A percentile compares a stretch with the other conserved stretches of the same genome.
Evolutionary conservation across 1,140 invertebrate species (phyloP).

Genomic region (Diorhabda sublineata): DNA sequence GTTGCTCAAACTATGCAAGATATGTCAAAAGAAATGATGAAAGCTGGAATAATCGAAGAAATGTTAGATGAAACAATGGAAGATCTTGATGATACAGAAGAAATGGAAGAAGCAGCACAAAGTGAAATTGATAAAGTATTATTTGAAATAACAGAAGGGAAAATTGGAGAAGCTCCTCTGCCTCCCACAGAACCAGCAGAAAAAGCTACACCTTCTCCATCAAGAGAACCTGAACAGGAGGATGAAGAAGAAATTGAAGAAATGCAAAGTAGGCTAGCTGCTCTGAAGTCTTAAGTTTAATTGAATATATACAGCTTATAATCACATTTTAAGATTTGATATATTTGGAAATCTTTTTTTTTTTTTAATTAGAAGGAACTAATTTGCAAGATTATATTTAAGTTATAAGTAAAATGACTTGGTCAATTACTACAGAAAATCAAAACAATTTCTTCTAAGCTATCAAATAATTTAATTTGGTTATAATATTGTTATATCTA

Average conservation of each 20-base stretch:
- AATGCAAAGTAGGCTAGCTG: conserved; percentile 80
- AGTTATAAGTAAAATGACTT: no score
- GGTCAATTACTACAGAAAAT: no score
- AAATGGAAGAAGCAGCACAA: conserved; percentile 85
- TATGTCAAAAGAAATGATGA: conserved; percentile 98
- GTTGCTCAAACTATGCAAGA: conserved; percentile 95
- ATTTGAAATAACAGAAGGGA: conserved; percentile 44
- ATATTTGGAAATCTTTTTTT: no score
- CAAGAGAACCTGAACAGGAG: conserved; percentile 54
- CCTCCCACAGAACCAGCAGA: conserved; percentile 65
- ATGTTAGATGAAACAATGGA: conserved; percentile 99
- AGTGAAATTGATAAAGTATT: conserved; percentile 49
- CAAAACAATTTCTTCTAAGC: no score
- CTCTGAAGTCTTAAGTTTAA: conserved; percentile 67
- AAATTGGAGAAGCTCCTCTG: conserved; percentile 83
- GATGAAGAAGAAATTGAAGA: conserved; percentile 78
- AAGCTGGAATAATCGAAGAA: conserved; percentile 97
- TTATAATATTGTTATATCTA: no score
- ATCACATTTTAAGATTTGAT: no score
- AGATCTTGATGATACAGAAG: conserved; percentile 80
- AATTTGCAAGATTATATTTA: no score
- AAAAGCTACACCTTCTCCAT: conserved; percentile 50
- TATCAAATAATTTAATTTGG: no score
- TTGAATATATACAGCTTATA: not conserved
- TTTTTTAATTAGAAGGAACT: no score